These are phyloP conservation scores for Cyclophora albipunctata DNA, from an alignment of 2,888 invertebrate genomes.

Conservation along the genomic window DNA sequence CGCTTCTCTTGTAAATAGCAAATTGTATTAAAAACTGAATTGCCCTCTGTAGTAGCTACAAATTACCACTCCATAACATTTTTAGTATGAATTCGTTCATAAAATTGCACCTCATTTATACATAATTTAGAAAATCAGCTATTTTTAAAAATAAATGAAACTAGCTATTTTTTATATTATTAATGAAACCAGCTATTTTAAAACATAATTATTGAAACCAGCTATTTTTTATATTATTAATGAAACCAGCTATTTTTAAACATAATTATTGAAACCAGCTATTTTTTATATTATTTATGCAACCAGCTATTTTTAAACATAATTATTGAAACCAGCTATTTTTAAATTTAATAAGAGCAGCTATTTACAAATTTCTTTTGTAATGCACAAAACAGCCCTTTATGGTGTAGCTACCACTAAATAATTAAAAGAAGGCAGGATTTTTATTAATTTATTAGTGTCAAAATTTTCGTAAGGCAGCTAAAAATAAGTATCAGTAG, in stretches of 20 bases:
- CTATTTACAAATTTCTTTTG: background rate
- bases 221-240: slow-evolving; percentile 6
- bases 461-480: too few species aligned
- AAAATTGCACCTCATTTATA: background rate
- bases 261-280: background rate
- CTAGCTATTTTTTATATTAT: slow-evolving; percentile 6
- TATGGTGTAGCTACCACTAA: slow-evolving; percentile 8
- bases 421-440: too few species aligned
- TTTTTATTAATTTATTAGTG: too few species aligned
- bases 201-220: slow-evolving; percentile 4
- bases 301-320: too few species aligned
- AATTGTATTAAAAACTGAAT: slow-evolving; percentile 3
- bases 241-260: too few species aligned
- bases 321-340: background rate
- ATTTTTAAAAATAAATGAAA: background rate
- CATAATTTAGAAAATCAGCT: slow-evolving; percentile 1
- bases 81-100: background rate
- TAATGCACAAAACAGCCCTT: too few species aligned
- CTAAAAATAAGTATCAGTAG: too few species aligned
- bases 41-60: slow-evolving; percentile 36
- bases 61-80: background rate
- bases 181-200: background rate
- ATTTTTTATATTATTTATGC: background rate
- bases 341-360: background rate
- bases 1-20: background rate